Evolutionary conservation across 2,113 vertebrate species (phyloP).

Genomic region (Apus apus): DNA sequence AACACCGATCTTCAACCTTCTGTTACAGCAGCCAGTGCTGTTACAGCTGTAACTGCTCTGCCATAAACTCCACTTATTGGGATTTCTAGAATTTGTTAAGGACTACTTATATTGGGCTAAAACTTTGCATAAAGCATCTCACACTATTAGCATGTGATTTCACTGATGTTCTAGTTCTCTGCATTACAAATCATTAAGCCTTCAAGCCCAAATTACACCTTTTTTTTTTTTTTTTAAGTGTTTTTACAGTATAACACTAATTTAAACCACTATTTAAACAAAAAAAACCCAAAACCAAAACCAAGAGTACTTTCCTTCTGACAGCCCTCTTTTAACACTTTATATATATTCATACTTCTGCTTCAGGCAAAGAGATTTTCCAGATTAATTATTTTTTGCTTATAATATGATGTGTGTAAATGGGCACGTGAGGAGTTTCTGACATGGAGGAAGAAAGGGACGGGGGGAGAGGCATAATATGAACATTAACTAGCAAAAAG

Average conservation of each 20-base stretch:
- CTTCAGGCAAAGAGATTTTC: not conserved
- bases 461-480: not conserved
- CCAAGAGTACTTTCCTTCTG: not conserved
- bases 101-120: not conserved
- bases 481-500: not conserved
- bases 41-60: not conserved
- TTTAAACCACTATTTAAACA: not conserved
- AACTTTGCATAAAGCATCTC: not conserved
- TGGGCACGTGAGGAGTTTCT: not conserved
- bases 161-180: not conserved
- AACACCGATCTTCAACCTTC: not conserved
- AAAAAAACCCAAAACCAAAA: not conserved
- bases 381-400: slow-evolving; percentile 16
- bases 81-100: not conserved
- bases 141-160: not conserved
- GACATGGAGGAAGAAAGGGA: not conserved
- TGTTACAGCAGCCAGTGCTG: not conserved
- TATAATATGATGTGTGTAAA: not conserved
- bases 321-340: not conserved
- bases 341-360: not conserved
- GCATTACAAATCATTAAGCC: not conserved
- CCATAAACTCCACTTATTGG: not conserved
- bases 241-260: not conserved
- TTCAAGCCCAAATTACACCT: rapidly evolving
- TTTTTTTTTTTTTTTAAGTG: not conserved